phyloP scores from a whole-genome alignment of 2,888 invertebrate species.

The Eupithecia subfuscata region DNA sequence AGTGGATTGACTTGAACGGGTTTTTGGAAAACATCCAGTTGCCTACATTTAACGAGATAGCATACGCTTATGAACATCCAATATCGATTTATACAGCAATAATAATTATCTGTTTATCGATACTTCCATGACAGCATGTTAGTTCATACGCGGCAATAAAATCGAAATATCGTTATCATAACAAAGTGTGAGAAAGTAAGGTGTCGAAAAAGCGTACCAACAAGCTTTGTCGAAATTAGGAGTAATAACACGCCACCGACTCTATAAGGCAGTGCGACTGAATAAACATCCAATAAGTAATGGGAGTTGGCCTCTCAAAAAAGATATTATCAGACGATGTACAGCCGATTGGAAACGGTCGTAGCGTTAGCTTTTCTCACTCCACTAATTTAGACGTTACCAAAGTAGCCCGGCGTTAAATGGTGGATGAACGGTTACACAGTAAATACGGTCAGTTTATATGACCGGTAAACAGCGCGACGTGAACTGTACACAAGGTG shows the following conservation, averaged over 20 bases:
- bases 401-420: conserved; percentile 81
- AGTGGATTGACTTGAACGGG: conserved; percentile 31
- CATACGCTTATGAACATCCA: conserved; percentile 43
- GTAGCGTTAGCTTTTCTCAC: conserved; percentile 81
- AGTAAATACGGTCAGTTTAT: conserved; percentile 80
- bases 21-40: conserved; percentile 33
- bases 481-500: conserved; percentile 83
- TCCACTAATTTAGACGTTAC: conserved; percentile 82
- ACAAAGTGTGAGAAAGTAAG: conserved; percentile 65
- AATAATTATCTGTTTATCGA: conserved; percentile 46
- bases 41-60: conserved; percentile 35
- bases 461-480: conserved; percentile 77
- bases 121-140: conserved; percentile 45
- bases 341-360: conserved; percentile 75
- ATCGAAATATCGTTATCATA: conserved; percentile 60
- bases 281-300: conserved; percentile 76
- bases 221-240: conserved; percentile 66
- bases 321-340: conserved; percentile 79
- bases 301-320: conserved; percentile 69
- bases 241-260: conserved; percentile 67
- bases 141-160: conserved; percentile 60
- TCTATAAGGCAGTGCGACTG: conserved; percentile 67
- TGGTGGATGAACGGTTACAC: conserved; percentile 77
- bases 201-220: conserved; percentile 62
- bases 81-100: conserved; percentile 48